Percentiles rank a stretch among this genome's conserved stretches.
These are phyloP conservation scores for Steinernema hermaphroditum DNA, from an alignment of 2,888 invertebrate species.

Conservation along the genomic window DNA sequence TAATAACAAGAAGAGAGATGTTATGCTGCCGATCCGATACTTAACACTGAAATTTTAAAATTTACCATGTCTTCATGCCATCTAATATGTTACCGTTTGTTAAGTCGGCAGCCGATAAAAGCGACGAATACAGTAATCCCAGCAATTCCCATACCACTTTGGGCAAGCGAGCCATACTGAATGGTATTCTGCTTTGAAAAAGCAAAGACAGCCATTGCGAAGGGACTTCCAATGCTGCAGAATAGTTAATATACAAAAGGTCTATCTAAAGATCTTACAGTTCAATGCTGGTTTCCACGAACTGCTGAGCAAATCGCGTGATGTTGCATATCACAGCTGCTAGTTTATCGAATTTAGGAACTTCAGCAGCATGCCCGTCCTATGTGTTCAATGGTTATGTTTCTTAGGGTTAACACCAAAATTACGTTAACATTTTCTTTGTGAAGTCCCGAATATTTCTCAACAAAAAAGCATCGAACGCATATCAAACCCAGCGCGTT, in stretches of 20 bases:
- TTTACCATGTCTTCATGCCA: neutral
- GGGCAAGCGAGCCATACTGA: neutral
- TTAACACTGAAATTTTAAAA: constrained; percentile 33
- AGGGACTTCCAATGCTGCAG: constrained; percentile 8
- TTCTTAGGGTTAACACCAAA: neutral
- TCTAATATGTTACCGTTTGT: constrained; percentile 41
- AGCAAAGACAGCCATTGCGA: neutral
- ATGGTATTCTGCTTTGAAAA: neutral
- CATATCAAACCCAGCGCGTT: neutral
- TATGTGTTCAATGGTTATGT: neutral
- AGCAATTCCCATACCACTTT: neutral
- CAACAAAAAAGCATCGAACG: neutral
- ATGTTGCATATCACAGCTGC: neutral
- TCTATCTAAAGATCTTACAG: constrained; percentile 23
- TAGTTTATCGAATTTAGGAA: neutral
- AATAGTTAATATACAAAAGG: constrained; percentile 45
- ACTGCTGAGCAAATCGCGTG: neutral
- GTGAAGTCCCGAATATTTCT: neutral
- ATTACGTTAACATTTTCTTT: neutral
- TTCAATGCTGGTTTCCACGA: constrained; percentile 28
- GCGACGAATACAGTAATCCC: constrained; percentile 50
- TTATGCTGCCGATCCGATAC: constrained; percentile 34
- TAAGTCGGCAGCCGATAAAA: constrained; percentile 65
- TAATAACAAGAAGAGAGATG: constrained; percentile 28
- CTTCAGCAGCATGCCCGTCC: neutral